Evolutionary conservation across 2,888 invertebrate species (phyloP), one percentile per base, ranked within the genome.

Genomic region (Eilema depressum): DNA sequence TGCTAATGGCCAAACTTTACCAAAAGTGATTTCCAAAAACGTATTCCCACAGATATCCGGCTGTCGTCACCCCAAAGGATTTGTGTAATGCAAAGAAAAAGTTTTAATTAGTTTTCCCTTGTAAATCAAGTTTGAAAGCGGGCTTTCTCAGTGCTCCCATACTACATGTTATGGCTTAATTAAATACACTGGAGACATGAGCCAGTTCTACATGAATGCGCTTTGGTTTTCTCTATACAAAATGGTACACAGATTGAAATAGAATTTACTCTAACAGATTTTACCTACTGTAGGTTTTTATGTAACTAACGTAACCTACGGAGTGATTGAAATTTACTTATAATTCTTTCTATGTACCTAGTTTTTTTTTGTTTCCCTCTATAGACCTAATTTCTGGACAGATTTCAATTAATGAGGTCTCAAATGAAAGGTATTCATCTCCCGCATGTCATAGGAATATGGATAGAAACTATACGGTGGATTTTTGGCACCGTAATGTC

Each of bases 71-170:
- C 69, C 68, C 23, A 37, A 61, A 64, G 71, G 71, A 79, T 71
- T 77, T 77, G 66, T 69, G 75, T 72, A 73, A 75, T 71, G 72
- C 60, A 75, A 73, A 75, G 71, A 75, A 78, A 74, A 77, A 81
- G 65, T 80, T 81, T 77, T 77, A 80, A 81, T 81, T 81, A 75
- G 81, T 74, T 80, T 73, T 66, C 70, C 61, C 73, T 77, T 71
- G 65, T 70, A 75, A 77, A 72, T 75, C 57, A 77, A 77, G 73
- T 73, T 73, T 68, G 69, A 57, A 69, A 69, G 23, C 37, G 25
- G 37, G 70, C 67, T 67, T 71, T 71, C 60, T 63, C 76, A 41
- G 14, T 62, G 47, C 61, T 47, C n/a, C 30, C 56, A 30, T 66
- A 60, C n/a, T 57, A 30, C 26, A 59, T 59, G 25, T 47, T 47